These are phyloP conservation scores for Eulithis testata DNA, from an alignment of 2,888 invertebrate genomes.

Conservation along the genomic window DNA sequence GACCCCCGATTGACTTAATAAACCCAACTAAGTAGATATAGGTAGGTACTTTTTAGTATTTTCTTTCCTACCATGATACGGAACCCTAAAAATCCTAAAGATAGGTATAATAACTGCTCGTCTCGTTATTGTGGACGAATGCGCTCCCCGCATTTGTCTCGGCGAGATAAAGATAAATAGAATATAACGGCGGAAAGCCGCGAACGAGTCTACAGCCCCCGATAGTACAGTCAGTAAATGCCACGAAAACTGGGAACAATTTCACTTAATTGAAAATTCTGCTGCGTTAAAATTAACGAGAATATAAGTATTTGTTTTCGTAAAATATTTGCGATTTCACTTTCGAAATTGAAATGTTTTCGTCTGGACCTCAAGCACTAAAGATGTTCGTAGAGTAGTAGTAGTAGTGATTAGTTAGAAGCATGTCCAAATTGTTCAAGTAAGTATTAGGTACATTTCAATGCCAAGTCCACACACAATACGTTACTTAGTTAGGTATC, in stretches of 20 bases:
- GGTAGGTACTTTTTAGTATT: too few species aligned
- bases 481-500: too few species aligned
- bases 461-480: too few species aligned
- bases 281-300: constrained; percentile 8
- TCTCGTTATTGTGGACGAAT: constrained; percentile 37
- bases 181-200: constrained; percentile 38
- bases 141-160: constrained; percentile 35
- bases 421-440: too few species aligned
- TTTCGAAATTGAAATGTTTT: background rate
- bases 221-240: constrained; percentile 22
- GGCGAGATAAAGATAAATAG: constrained; percentile 40
- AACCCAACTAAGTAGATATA: too few species aligned
- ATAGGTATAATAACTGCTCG: constrained; percentile 25
- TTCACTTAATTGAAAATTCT: constrained; percentile 19
- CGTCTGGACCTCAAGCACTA: too few species aligned
- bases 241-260: constrained; percentile 19
- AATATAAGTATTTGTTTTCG: background rate
- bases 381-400: too few species aligned
- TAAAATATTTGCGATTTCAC: constrained; percentile 1
- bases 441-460: too few species aligned
- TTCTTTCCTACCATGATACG: background rate
- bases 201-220: constrained; percentile 31
- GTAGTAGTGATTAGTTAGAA: too few species aligned
- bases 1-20: too few species aligned
- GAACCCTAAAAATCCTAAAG: constrained; percentile 12